Evolutionary conservation across 2,888 invertebrate genomes (phyloP).

Genomic region (Lasioglossum villosulum): DNA sequence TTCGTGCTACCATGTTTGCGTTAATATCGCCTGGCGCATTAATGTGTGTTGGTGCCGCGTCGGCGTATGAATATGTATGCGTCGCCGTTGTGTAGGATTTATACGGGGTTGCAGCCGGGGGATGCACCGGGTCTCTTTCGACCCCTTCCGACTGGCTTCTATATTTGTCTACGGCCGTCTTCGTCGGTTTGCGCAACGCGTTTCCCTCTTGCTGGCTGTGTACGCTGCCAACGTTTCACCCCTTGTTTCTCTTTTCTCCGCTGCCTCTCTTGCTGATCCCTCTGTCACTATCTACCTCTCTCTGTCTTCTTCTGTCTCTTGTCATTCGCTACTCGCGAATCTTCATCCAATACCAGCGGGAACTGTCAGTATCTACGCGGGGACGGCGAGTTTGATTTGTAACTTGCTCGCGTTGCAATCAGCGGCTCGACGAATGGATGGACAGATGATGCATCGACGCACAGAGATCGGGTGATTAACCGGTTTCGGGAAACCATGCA

Average conservation of each 20-base stretch:
- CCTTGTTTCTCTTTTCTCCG: neutral
- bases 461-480: conserved; percentile 64
- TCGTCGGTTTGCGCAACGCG: conserved; percentile 21
- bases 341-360: conserved; percentile 47
- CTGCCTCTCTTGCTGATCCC: neutral
- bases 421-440: conserved; percentile 56
- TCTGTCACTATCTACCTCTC: neutral
- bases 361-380: conserved; percentile 40
- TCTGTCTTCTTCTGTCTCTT: neutral
- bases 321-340: conserved; percentile 35
- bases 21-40: conserved; percentile 54
- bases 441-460: conserved; percentile 49
- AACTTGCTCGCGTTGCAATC: conserved; percentile 66
- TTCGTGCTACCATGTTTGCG: conserved; percentile 37
- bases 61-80: conserved; percentile 56
- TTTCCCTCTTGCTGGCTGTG: neutral
- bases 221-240: neutral
- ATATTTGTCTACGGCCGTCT: conserved; percentile 35
- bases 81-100: conserved; percentile 55
- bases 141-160: conserved; percentile 8
- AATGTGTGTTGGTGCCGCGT: conserved; percentile 49
- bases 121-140: conserved; percentile 15
- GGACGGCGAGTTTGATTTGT: conserved; percentile 72
- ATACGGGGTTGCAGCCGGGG: conserved; percentile 15
- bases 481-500: conserved; percentile 50